Evolutionary conservation across 2,888 invertebrate species (phyloP), one percentile per base, ranked within the genome.

Genomic region (Linnaemya tessellans): DNA sequence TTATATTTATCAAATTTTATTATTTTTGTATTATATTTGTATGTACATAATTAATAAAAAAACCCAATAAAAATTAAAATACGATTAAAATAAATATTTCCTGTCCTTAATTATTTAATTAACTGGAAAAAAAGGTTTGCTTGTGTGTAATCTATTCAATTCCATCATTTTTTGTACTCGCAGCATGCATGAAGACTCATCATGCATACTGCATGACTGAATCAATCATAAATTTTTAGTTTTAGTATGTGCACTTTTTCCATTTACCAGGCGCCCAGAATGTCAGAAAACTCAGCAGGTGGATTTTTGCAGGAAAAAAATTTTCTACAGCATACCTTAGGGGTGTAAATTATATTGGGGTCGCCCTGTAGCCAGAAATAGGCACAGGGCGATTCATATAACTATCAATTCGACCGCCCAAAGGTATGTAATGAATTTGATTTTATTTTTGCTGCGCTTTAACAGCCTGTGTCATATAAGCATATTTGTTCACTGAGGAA

Each of bases 321-420:
- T 5, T n/a, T 30, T 30, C 30, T 15, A n/a, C 18, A 70, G 56
- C 70, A 70, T 70, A 71, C 18, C 10, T 58, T 58, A 13, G 41
- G 71, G 71, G 11, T 58, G 71, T 25, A 25, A 8, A 43, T 18
- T 30, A 18, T 71, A 71, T 58, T 58, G 7, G 18, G 30, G 11
- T 43, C 30, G 30, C 0, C 11, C 43, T n/a, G 56, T 58, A 43
- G 11, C 10, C 18, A n/a, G 54, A 54, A 20, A 9, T 0, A 0
- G 0, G 0, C 20, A 54, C 54, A 15, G 38, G 38, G 10, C 2
- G 41, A 22, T 9, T 8, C 38, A 22, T 1, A 43, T 56, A 56
- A 41, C 56, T 41, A 43, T 58, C 18, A 8, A 49, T n/a, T 11
- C 2, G 11, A 13, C 10, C 67, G 30, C 49, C 67, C n/a, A 0